A percentile compares a stretch with the other conserved stretches of the same genome.
Conservation (phyloP, 2,113 vertebrate genomes). For the Columba livia region DNA sequence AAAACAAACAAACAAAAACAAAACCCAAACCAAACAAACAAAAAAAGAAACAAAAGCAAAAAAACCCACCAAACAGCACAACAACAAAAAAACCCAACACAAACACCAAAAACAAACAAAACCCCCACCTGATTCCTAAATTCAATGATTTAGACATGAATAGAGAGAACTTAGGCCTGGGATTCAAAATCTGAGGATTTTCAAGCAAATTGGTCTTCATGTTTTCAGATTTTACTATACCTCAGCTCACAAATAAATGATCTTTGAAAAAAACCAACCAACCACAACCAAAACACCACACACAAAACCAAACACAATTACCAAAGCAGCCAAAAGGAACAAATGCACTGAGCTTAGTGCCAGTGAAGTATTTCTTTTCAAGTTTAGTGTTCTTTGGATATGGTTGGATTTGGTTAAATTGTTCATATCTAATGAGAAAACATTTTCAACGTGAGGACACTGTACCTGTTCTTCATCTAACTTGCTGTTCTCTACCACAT, state of each 20-base stretch:
- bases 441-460: neutral
- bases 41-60: too few relatives aligned
- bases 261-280: too few relatives aligned
- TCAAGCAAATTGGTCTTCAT: neutral
- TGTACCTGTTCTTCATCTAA: neutral
- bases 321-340: neutral
- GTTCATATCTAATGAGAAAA: neutral
- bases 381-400: neutral
- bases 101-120: too few relatives aligned
- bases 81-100: too few relatives aligned
- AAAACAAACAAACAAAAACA: too few relatives aligned
- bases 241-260: neutral
- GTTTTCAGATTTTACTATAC: neutral
- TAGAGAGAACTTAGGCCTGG: neutral
- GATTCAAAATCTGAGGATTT: neutral
- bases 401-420: neutral
- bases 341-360: neutral
- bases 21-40: too few relatives aligned
- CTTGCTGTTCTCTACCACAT: neutral
- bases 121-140: neutral
- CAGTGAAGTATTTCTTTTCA: neutral
- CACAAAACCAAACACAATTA: neutral
- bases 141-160: neutral
- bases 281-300: neutral
- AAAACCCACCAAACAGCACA: too few relatives aligned